A percentile compares a stretch with the other conserved stretches of the same genome.
These are phyloP conservation scores for Tetragnatha versicolor DNA, from an alignment of 1,140 invertebrate genomes.

Conservation along the genomic window DNA sequence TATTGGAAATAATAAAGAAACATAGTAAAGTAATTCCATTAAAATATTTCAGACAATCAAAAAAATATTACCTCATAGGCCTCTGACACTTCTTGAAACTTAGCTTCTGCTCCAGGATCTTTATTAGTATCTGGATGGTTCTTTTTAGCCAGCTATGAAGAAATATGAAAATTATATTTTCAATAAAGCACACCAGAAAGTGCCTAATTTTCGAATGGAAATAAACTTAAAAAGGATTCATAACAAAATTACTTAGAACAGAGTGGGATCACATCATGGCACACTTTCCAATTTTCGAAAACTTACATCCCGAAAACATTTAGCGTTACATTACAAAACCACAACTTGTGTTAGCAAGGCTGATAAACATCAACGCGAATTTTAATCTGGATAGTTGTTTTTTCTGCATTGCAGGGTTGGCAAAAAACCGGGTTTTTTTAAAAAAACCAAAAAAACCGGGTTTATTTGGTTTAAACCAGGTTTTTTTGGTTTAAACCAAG, in stretches of 20 bases:
- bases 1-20: too few relatives aligned
- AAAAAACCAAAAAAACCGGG: too few relatives aligned
- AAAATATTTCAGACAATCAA: too few relatives aligned
- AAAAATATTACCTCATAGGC: conserved; percentile 87
- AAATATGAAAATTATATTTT: not conserved
- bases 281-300: not conserved
- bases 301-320: not conserved
- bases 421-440: too few relatives aligned
- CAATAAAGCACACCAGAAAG: not conserved
- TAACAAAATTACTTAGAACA: not conserved
- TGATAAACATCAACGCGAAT: too few relatives aligned
- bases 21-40: too few relatives aligned
- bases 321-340: not conserved
- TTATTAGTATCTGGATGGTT: conserved; percentile 99
- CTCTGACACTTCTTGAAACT: conserved; percentile 97
- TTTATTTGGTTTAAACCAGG: too few relatives aligned
- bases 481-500: too few relatives aligned
- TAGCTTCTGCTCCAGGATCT: conserved; percentile 87
- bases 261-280: not conserved
- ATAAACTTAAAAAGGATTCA: not conserved
- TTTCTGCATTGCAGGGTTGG: too few relatives aligned
- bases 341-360: not conserved
- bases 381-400: too few relatives aligned
- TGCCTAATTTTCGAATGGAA: not conserved
- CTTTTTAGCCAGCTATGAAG: conserved; percentile 86